phyloP scores from a whole-genome alignment of 2,888 invertebrate species.

The Monochamus alternatus region DNA sequence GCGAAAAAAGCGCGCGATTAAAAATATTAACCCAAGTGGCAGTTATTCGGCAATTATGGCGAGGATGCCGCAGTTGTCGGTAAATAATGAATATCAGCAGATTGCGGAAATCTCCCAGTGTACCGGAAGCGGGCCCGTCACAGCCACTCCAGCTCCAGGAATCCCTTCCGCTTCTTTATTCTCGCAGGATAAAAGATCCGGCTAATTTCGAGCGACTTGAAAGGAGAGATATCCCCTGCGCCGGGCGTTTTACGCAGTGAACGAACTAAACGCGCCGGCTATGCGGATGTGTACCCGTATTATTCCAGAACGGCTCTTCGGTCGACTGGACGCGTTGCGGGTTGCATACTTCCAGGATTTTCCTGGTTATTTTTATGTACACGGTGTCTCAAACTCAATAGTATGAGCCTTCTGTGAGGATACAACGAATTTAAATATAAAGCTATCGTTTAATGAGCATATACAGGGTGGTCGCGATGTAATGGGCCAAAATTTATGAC shows the following conservation, averaged over 20 bases:
- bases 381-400: too few species aligned
- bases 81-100: constrained; percentile 66
- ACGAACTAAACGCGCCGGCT: neutral
- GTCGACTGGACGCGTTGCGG: too few species aligned
- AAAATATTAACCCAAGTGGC: constrained; percentile 23
- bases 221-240: constrained; percentile 17
- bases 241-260: constrained; percentile 12
- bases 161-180: constrained; percentile 66
- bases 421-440: too few species aligned
- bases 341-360: too few species aligned
- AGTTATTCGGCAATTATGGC: constrained; percentile 30
- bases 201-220: constrained; percentile 32
- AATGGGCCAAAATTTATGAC: too few species aligned
- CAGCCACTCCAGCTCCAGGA: constrained; percentile 62
- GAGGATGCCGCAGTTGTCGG: constrained; percentile 43
- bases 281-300: too few species aligned
- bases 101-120: constrained; percentile 68
- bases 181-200: constrained; percentile 62
- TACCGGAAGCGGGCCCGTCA: constrained; percentile 68
- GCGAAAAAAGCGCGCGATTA: constrained; percentile 14
- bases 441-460: too few species aligned
- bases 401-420: too few species aligned
- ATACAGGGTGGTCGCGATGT: too few species aligned
- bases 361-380: too few species aligned
- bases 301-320: too few species aligned